Percentiles rank a stretch among this genome's conserved stretches.
Evolutionary conservation across 2,888 invertebrate species (phyloP).

Genomic region (Oxyscelio sp.): DNA sequence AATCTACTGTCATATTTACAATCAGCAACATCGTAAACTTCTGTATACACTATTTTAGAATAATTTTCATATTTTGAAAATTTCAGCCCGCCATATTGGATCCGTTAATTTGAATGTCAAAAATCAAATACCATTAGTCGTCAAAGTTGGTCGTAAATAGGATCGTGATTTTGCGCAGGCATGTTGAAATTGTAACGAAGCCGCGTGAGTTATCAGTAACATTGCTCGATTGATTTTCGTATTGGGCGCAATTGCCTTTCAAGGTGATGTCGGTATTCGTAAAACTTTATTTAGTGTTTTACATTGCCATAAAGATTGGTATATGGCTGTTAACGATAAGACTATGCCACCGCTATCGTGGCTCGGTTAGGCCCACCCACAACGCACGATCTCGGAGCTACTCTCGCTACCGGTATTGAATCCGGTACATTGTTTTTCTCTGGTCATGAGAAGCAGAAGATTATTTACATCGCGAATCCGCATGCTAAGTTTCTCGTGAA

Average conservation of each 20-base stretch:
- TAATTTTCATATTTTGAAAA: too few species aligned
- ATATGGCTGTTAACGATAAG: slow-evolving; percentile 79
- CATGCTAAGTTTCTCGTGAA: slow-evolving; percentile 47
- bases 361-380: slow-evolving; percentile 87
- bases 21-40: too few species aligned
- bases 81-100: too few species aligned
- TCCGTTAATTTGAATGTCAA: too few species aligned
- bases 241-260: slow-evolving; percentile 69
- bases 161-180: background rate
- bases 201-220: slow-evolving; percentile 21
- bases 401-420: slow-evolving; percentile 88
- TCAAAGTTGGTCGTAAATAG: background rate
- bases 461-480: slow-evolving; percentile 85
- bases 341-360: slow-evolving; percentile 81
- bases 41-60: too few species aligned
- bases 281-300: slow-evolving; percentile 84
- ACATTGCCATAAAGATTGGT: slow-evolving; percentile 85
- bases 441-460: slow-evolving; percentile 85
- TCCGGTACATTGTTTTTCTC: slow-evolving; percentile 88
- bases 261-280: slow-evolving; percentile 78
- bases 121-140: background rate
- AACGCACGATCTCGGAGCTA: slow-evolving; percentile 86
- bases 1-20: too few species aligned
- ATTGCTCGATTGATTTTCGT: slow-evolving; percentile 39
- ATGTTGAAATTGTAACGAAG: slow-evolving; percentile 18